A percentile compares a stretch with the other conserved stretches of the same genome.
phyloP scores from a whole-genome alignment of 2,113 vertebrate genomes.

The Hemibagrus wyckioides region DNA sequence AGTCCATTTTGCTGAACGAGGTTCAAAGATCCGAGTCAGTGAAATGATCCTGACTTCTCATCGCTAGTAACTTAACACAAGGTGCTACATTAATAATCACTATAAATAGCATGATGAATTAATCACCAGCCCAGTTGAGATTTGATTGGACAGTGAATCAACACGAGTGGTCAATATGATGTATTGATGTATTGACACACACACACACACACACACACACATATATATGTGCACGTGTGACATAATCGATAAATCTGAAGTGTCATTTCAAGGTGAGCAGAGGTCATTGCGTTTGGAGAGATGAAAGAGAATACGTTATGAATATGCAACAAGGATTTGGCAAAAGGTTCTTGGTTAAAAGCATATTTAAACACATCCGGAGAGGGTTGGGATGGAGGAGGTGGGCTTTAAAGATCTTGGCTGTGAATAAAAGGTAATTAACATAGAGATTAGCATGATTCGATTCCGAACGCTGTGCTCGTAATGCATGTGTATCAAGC shows the following conservation, averaged over 20 bases:
- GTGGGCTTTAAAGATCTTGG: conserved; percentile 5
- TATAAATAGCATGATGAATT: not conserved
- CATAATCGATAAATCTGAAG: not conserved
- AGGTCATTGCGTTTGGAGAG: not conserved
- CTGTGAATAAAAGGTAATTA: conserved; percentile 53
- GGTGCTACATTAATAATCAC: not conserved
- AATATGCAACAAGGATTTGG: not conserved
- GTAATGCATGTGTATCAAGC: conserved; percentile 8
- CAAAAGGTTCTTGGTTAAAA: not conserved
- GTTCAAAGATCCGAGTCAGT: too few species aligned
- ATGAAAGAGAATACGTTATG: not conserved
- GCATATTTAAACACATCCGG: not conserved
- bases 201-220: too few species aligned
- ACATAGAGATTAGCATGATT: conserved; percentile 43
- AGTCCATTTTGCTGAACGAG: too few species aligned
- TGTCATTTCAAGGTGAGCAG: not conserved
- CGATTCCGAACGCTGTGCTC: conserved; percentile 38
- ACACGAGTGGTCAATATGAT: not conserved
- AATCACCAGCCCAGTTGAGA: not conserved
- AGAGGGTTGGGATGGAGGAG: too few species aligned
- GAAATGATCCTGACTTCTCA: too few species aligned
- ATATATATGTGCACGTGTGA: not conserved
- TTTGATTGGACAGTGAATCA: not conserved
- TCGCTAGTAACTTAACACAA: too few species aligned
- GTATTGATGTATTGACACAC: too few species aligned